phyloP scores from a whole-genome alignment of 2,113 vertebrate species.

The Atrichornis clamosus region DNA sequence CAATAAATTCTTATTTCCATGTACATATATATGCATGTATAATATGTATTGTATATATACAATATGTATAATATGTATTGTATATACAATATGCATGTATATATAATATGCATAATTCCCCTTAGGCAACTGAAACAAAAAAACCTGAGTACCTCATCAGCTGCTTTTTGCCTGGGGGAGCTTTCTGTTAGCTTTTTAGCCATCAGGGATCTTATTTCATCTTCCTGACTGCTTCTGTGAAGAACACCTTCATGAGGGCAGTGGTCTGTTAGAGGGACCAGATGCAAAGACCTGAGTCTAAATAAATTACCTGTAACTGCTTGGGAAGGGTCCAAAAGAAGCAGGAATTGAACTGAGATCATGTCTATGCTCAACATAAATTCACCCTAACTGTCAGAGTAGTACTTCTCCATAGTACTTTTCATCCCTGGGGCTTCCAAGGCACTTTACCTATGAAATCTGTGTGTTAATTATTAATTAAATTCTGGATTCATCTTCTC shows the following conservation, averaged over 20 bases:
- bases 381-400: neutral
- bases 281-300: neutral
- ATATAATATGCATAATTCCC: too few relatives aligned
- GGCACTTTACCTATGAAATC: neutral
- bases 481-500: neutral
- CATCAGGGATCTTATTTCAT: neutral
- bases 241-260: neutral
- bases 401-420: neutral
- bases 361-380: neutral
- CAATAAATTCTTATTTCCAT: neutral
- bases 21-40: too few relatives aligned
- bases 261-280: neutral
- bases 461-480: neutral
- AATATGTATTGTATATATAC: too few relatives aligned
- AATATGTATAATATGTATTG: too few relatives aligned
- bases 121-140: too few relatives aligned
- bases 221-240: neutral
- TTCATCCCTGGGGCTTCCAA: neutral
- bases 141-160: too few relatives aligned
- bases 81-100: too few relatives aligned
- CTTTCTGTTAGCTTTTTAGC: neutral
- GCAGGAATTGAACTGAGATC: constrained; percentile 11
- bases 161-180: neutral
- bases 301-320: neutral
- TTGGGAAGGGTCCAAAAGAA: neutral